Percentiles rank a stretch among this genome's conserved stretches.
These are phyloP conservation scores for Cavia aperea DNA, from an alignment of 2,113 vertebrate genomes.

Conservation along the genomic window DNA sequence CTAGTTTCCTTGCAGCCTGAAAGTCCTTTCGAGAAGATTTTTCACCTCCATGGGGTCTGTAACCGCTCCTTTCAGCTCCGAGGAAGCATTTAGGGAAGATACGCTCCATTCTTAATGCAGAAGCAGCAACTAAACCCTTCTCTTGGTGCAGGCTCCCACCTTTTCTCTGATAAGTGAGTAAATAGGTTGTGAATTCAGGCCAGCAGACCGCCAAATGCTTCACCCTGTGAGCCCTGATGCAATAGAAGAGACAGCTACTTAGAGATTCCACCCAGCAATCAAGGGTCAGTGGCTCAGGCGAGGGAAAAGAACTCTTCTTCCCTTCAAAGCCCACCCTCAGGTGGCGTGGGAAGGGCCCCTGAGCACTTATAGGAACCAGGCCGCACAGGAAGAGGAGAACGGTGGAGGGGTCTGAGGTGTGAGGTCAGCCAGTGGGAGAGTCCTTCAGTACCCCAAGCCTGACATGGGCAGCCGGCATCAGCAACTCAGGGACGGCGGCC, in stretches of 20 bases:
- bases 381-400: neutral
- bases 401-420: neutral
- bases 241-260: neutral
- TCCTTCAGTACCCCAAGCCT: too few relatives aligned
- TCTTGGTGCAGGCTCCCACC: neutral
- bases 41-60: neutral
- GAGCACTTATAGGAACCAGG: neutral
- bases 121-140: neutral
- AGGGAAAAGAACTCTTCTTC: neutral
- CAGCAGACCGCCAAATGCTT: neutral
- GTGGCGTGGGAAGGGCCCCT: neutral
- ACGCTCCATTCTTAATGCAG: neutral
- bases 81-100: neutral
- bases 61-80: neutral
- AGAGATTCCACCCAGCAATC: neutral
- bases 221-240: neutral
- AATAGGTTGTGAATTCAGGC: neutral
- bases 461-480: accelerated
- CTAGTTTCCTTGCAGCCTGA: slow-evolving; percentile 48
- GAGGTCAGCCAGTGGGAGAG: neutral
- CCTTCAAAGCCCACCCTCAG: neutral
- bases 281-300: neutral
- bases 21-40: slow-evolving; percentile 3
- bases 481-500: too few relatives aligned
- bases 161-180: neutral